Evolutionary conservation across 1,140 invertebrate genomes (phyloP).

Genomic region (Halictus rubicundus): DNA sequence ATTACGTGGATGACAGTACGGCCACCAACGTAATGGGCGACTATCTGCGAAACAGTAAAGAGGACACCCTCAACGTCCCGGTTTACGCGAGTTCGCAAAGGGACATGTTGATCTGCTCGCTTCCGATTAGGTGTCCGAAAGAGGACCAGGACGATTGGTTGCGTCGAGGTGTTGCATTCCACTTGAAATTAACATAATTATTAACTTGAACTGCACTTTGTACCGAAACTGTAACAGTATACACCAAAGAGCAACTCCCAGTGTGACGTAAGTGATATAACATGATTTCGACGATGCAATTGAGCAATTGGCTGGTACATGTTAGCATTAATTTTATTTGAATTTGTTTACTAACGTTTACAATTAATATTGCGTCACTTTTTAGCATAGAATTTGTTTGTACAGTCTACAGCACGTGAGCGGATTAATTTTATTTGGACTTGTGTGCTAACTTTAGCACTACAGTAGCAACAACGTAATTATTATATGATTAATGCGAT

Average conservation of each 20-base stretch:
- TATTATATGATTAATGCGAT: too few species aligned
- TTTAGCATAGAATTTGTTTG: too few species aligned
- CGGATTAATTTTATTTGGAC: too few species aligned
- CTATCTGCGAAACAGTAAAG: conserved; percentile 4
- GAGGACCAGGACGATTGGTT: conserved; percentile 72
- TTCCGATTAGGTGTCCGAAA: conserved; percentile 69
- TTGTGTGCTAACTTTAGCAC: too few species aligned
- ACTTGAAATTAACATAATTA: conserved; percentile 65
- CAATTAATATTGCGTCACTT: too few species aligned
- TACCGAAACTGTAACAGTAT: background rate
- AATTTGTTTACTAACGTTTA: too few species aligned
- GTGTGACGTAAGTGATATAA: background rate
- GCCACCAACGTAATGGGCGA: conserved; percentile 10
- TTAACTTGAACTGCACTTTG: too few species aligned
- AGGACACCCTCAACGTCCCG: conserved; percentile 64
- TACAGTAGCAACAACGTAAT: too few species aligned
- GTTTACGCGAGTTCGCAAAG: conserved; percentile 72
- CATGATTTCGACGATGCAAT: background rate
- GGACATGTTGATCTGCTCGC: conserved; percentile 69
- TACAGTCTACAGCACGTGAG: too few species aligned
- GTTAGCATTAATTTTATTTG: background rate
- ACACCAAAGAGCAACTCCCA: background rate
- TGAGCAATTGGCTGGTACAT: background rate
- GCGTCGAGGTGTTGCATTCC: conserved; percentile 72
- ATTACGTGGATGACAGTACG: conserved; percentile 22